Base-by-base conservation (phyloP, 2,888 invertebrate species). In the Vanessa cardui region DNA sequence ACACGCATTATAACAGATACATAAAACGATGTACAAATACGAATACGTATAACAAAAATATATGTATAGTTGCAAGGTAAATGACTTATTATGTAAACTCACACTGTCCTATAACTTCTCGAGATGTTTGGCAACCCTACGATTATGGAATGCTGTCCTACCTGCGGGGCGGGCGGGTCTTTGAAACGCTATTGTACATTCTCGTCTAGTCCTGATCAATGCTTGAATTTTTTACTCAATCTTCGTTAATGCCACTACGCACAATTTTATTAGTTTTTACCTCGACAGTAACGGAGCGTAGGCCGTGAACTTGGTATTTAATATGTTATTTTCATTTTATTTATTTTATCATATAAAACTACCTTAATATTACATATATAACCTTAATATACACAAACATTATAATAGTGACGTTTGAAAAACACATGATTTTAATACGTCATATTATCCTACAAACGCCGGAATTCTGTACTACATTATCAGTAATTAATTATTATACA, bases 71-170 rank as follows among this genome's bases (percentile, higher is more conserved):
- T 2, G 0, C 26, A 26, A 3, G 4, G 26, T 26, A 26, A 26
- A 26, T 26, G 26, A 26, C 26, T 26, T 26, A 12, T 39, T 12
- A 39, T 12, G 4, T 12, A 12, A 12, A 12, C 39, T 12, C 12
- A 45, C 26, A 54, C 44, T 66, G 58, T 58, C 52, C 18, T 18
- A 15, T 26, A 54, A 26, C 6, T 18, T 4, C 12, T n/a, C 44
- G 21, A 39, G 26, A 61, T 12, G 31, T 8, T 16, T 70, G 70
- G 68, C 54, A 60, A 47, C 59, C 68, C 47, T 49, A 54, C 71
- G 71, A 70, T 77, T 74, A 66, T 78, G 84, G 86, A 85, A 86
- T 86, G 84, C 80, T 62, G 72, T 67, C 69, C 62, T 87, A 86
- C 86, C 86, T 84, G 81, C 78, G 74, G 66, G 71, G 52, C 52